Evolutionary conservation across 2,797 vertebrate species (phyloP).

Genomic region (Myripristis murdjan): DNA sequence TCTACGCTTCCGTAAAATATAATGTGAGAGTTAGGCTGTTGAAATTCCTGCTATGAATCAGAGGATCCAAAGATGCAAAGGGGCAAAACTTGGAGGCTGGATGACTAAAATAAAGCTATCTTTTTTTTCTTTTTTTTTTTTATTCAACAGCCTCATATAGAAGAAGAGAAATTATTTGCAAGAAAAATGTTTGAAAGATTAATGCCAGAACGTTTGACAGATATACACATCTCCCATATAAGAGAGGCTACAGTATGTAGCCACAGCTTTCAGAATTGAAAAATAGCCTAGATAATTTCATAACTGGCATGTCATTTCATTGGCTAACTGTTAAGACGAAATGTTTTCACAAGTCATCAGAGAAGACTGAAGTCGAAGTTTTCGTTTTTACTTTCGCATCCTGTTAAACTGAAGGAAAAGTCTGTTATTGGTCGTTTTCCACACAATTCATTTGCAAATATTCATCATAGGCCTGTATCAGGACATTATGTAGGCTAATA

Average conservation of each 20-base stretch:
- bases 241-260: too few species aligned
- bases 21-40: slow-evolving; percentile 47
- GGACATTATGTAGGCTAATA: too few species aligned
- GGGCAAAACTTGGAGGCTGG: slow-evolving; percentile 54
- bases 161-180: slow-evolving; percentile 10
- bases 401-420: slow-evolving; percentile 2
- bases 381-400: not conserved
- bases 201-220: not conserved
- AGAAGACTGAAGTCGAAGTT: not conserved
- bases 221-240: not conserved
- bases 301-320: not conserved
- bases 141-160: slow-evolving; percentile 24
- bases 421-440: too few species aligned
- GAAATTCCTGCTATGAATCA: slow-evolving; percentile 55
- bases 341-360: slow-evolving; percentile 41
- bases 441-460: not conserved
- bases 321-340: slow-evolving; percentile 2
- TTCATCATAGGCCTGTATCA: too few species aligned
- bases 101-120: slow-evolving; percentile 39
- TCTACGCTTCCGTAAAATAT: too few species aligned
- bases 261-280: not conserved
- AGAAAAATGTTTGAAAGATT: slow-evolving; percentile 20
- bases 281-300: not conserved
- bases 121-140: too few species aligned
- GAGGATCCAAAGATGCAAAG: slow-evolving; percentile 43